Conservation (phyloP, 1,140 invertebrate genomes). For the Phymastichus coffea region DNA sequence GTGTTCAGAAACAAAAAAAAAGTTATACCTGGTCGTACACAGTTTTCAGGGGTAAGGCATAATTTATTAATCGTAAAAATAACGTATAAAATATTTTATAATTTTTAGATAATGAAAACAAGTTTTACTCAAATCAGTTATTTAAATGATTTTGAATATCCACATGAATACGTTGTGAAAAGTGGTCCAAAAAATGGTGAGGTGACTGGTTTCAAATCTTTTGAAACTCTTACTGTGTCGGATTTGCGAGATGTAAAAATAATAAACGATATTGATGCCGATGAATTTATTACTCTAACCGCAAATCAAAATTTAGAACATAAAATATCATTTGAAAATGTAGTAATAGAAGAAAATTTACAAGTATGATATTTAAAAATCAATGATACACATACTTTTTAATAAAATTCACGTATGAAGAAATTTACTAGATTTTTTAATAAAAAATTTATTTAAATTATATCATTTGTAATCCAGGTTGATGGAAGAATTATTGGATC, state of each 20-base stretch:
- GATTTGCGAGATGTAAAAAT: slow-evolving; percentile 23
- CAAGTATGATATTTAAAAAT: slow-evolving; percentile 27
- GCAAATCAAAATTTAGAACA: slow-evolving; percentile 30
- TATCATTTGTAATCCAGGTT: slow-evolving; percentile 31
- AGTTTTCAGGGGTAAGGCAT: slow-evolving; percentile 35
- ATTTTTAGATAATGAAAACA: slow-evolving; percentile 19
- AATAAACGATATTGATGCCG: slow-evolving; percentile 37
- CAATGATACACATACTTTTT: neutral
- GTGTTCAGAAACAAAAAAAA: slow-evolving; percentile 37
- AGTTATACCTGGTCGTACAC: slow-evolving; percentile 33
- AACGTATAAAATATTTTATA: neutral
- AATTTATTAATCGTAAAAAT: slow-evolving; percentile 1
- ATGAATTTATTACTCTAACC: slow-evolving; percentile 37
- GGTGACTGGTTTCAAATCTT: slow-evolving; percentile 35
- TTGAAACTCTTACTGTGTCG: slow-evolving; percentile 27
- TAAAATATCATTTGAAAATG: slow-evolving; percentile 41
- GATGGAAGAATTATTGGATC: slow-evolving; percentile 37
- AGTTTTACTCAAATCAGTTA: slow-evolving; percentile 14
- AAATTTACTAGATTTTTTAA: slow-evolving; percentile 5
- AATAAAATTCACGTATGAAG: neutral
- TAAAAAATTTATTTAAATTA: slow-evolving; percentile 4
- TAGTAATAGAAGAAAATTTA: slow-evolving; percentile 32
- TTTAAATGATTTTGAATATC: slow-evolving; percentile 40
- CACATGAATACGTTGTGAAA: slow-evolving; percentile 33
- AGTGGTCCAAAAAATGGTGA: neutral